Conservation (phyloP, 2,113 vertebrate species). For the Coreoperca whiteheadi region DNA sequence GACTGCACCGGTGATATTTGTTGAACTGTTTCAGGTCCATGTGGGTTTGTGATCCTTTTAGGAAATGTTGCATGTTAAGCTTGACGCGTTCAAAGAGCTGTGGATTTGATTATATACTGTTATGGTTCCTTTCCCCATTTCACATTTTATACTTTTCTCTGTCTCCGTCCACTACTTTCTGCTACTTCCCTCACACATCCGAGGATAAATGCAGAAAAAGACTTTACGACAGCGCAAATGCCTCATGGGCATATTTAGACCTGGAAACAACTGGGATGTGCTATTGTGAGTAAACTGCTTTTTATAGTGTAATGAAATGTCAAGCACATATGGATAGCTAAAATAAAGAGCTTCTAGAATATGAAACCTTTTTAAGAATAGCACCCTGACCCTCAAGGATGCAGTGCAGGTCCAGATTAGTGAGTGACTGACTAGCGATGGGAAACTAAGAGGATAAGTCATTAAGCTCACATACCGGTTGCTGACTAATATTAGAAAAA, state of each 20-base stretch:
- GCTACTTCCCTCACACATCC: conserved; percentile 11
- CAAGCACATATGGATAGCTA: conserved; percentile 54
- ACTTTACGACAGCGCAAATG: conserved; percentile 20
- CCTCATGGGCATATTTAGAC: conserved; percentile 58
- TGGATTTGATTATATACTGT: conserved; percentile 38
- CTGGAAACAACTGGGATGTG: conserved; percentile 63
- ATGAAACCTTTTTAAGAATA: conserved; percentile 79
- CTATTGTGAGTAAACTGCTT: conserved; percentile 73
- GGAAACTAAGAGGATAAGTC: conserved; percentile 27
- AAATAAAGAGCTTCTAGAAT: conserved; percentile 76
- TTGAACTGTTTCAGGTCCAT: background rate
- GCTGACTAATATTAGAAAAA: conserved; percentile 22
- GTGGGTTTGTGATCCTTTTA: conserved; percentile 26
- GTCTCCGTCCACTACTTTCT: conserved; percentile 3
- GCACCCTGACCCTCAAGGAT: conserved; percentile 66
- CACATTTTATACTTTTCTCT: conserved; percentile 13
- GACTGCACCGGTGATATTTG: conserved; percentile 13
- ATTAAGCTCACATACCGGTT: conserved; percentile 28
- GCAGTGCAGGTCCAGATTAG: conserved; percentile 53
- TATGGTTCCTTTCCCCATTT: conserved; percentile 23
- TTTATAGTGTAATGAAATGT: conserved; percentile 71
- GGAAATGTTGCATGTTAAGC: conserved; percentile 29
- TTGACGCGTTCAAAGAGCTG: conserved; percentile 33
- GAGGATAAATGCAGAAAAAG: conserved; percentile 17
- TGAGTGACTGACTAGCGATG: conserved; percentile 21